Evolutionary conservation across 1,140 invertebrate species (phyloP), one percentile per base, ranked within the genome.

Genomic region (Octopus bimaculoides): DNA sequence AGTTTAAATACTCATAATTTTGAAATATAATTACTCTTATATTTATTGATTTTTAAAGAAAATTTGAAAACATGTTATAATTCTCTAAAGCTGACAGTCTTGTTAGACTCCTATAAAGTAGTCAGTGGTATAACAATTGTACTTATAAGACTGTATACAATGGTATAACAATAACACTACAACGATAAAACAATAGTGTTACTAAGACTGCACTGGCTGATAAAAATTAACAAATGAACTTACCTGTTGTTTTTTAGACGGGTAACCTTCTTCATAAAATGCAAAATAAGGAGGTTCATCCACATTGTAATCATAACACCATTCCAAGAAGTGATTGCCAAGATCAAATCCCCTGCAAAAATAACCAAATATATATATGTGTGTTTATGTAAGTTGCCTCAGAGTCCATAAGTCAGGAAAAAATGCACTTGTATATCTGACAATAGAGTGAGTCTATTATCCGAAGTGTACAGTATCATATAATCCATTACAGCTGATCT

Each of bases 311-410:
- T 98, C 95, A 89, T 96, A 97, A 8, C 93, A 93, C 96, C 96
- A 98, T 90, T 99, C 97, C 82, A 95, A 93, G 89, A 98, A 98
- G 88, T 99, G 97, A 91, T 99, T 99, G 5, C 96, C 97, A 79
- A 99, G 91, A 90, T 99, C 97, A 91, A 97, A 99, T 1, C 95
- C 96, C 81, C 97, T 91, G 85, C 75, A 81, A 86, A 77, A 17
- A 55, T 66, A 66, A 1, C 26, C 26, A 41, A 41, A 41, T 41
- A 41, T 41, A 41, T 41, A 41, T 41, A 0, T 41, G 3, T 41
- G 3, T 41, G 26, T 41, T 41, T 41, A 3, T 41, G 26, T 41
- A 41, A 41, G 26, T 41, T 0, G 0, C 26, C 26, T 41, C 1
- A 41, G 26, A 0, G 26, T 41, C 26, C 26, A 41, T 41, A 41